A percentile compares a stretch with the other conserved stretches of the same genome.
These are phyloP conservation scores for Salvelinus alpinus DNA, from an alignment of 2,113 vertebrate genomes.

Conservation along the genomic window DNA sequence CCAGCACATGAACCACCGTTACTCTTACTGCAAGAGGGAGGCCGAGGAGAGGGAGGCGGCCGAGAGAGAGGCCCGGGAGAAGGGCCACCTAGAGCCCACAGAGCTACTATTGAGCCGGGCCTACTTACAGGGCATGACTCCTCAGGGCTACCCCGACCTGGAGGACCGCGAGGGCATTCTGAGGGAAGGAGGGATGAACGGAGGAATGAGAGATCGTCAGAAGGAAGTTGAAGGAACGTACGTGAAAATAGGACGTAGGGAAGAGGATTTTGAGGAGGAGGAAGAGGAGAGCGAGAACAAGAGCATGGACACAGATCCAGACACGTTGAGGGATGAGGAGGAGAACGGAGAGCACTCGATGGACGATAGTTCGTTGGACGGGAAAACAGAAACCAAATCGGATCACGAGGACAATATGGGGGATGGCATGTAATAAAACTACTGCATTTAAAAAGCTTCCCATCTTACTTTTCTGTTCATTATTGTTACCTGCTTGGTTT, in stretches of 20 bases:
- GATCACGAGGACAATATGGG: constrained; percentile 97
- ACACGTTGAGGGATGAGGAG: constrained; percentile 96
- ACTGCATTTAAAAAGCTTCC: constrained; percentile 86
- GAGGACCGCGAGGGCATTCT: constrained; percentile 91
- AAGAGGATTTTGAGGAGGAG: constrained; percentile 94
- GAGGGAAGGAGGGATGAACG: constrained; percentile 85
- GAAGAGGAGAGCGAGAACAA: constrained; percentile 98
- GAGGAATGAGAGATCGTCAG: constrained; percentile 87
- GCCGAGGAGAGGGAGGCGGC: constrained; percentile 97
- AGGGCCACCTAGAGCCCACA: constrained; percentile 93
- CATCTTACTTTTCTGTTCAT: constrained; percentile 66
- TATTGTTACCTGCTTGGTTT: constrained; percentile 91
- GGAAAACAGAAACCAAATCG: constrained; percentile 99
- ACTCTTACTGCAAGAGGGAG: constrained; percentile 99
- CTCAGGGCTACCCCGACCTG: constrained; percentile 94
- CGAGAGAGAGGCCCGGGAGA: constrained; percentile 92
- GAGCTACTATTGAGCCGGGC: constrained; percentile 98
- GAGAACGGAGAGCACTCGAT: constrained; percentile 97
- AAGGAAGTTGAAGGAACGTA: constrained; percentile 91
- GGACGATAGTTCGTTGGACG: constrained; percentile 98
- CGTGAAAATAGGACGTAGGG: constrained; percentile 87
- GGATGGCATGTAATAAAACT: constrained; percentile 93
- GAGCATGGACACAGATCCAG: constrained; percentile 98
- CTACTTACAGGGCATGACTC: constrained; percentile 94
- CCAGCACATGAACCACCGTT: constrained; percentile 99